Base-by-base conservation (phyloP, 2,113 vertebrate genomes). In the Turdus rufiventris region DNA sequence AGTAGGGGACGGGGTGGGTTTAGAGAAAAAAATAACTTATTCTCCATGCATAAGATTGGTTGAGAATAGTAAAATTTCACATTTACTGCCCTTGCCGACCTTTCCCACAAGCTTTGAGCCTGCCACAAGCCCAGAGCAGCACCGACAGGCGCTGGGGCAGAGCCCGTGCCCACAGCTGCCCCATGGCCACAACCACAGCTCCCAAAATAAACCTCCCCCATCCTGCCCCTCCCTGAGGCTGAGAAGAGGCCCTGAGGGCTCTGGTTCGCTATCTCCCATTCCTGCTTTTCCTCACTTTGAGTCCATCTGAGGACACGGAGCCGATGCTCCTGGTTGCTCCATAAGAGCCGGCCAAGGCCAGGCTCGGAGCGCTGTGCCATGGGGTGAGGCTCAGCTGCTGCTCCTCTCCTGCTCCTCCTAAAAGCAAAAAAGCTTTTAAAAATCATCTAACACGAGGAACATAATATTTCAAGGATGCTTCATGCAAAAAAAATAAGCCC, bases 291-390 rank as follows among this genome's bases (percentile, higher is more conserved):
- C 67, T 65, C 0, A 0, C 72, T 45, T 3, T 7, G 38, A 5
- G 75, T 57, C 67, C 8, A 0, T n/a, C 7, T 7, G 58, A 88
- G 75, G 75, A 25, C 3, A 3, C 0, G 0, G 18, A 38, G n/a
- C 24, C 0, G 3, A 90, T 29, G 28, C 51, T 72, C 10, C 36
- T 5, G n/a, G 25, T 5, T 57, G 61, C 47, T 68, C 26, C 28
- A 0, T 6, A 4, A 16, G 54, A 34, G n/a, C 26, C n/a, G 18
- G 83, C 14, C 72, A 17, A 40, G 18, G 45, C 54, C 1, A 5
- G 28, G 67, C 50, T 23, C 6, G 1, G 14, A 80, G 67, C 0
- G 60, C 68, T 18, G 68, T 2, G 36, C 83, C 19, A 1, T 1
- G 26, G 34, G 33, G 7, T 0, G 33, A 74, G 76, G 68, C 72